Evolutionary conservation across 2,797 vertebrate genomes (phyloP), one percentile per base, ranked within the genome.

Genomic region (Rhyacichthys aspro): DNA sequence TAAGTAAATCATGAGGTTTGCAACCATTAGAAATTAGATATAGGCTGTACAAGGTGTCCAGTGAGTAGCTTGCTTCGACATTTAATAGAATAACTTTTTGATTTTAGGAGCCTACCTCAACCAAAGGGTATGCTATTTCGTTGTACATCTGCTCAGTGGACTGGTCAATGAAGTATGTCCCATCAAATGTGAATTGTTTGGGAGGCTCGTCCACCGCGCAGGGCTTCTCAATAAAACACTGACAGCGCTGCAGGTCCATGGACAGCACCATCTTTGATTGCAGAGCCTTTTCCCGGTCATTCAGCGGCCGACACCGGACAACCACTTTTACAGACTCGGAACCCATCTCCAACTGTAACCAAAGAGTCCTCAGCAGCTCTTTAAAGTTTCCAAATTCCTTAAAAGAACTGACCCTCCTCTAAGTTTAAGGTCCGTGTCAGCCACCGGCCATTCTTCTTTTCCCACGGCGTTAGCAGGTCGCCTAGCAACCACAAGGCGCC

Each of bases 171-270:
- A 79, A 82, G 83, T 95, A 96, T 0, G 92, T 93, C 69, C 95
- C 95, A 1, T 95, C 95, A 11, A 96, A 97, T 43, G 93, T 96
- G 89, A 98, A 96, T 79, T 93, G 94, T 71, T 95, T 95, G 0
- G 94, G 92, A 0, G 94, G 94, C 77, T 96, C 91, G 0, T 88
- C 76, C 0, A 53, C 1, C 0, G 85, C 88, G 0, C 84, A 44
- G 0, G 94, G 94, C 61, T 91, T 95, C 61, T 87, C 76, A 59
- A 97, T 93, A 78, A 93, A 94, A 79, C 95, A 96, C 80, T 91
- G 93, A 44, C 94, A 94, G 45, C 84, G 79, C 0, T 68, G 48
- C 11, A 84, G 77, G 58, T 95, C 94, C 84, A 93, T 75, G 7
- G 84, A 83, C 49, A 96, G 76, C 38, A 95, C 93, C 1, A 39